A percentile compares a stretch with the other conserved stretches of the same genome.
Evolutionary conservation across 2,113 vertebrate species (phyloP).

Genomic region (Hymenochirus boettgeri): DNA sequence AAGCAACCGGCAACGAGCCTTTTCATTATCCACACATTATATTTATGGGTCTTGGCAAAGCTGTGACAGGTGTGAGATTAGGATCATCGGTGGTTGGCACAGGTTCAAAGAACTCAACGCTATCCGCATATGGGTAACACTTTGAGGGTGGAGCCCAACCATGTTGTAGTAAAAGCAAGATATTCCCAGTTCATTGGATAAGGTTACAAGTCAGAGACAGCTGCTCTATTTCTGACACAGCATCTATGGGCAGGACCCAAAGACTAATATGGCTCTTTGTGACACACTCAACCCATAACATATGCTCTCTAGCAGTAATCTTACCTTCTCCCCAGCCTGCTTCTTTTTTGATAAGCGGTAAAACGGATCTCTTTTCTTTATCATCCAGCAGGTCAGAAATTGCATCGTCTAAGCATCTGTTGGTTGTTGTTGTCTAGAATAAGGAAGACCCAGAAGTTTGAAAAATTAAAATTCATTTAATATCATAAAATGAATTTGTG

Average conservation of each 20-base stretch:
- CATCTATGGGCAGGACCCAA: background rate
- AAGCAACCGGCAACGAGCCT: background rate
- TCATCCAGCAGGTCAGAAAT: background rate
- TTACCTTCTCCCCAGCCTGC: slow-evolving; percentile 13
- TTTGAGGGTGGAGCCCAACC: background rate
- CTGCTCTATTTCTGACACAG: background rate
- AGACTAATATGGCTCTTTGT: too few relatives aligned
- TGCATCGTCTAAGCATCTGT: slow-evolving; percentile 2
- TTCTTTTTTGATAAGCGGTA: slow-evolving; percentile 26
- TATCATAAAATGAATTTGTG: too few relatives aligned
- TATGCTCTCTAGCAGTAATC: background rate
- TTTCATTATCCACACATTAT: slow-evolving; percentile 9
- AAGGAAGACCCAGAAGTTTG: too few relatives aligned
- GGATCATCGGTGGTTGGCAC: slow-evolving; percentile 8
- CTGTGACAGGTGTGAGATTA: slow-evolving; percentile 28
- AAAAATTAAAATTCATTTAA: too few relatives aligned
- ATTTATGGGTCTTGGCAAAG: background rate
- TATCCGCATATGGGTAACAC: slow-evolving; percentile 2
- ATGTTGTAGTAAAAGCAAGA: background rate
- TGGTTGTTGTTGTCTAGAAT: slow-evolving; percentile 15
- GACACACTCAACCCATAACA: background rate
- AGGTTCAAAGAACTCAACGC: slow-evolving; percentile 1
- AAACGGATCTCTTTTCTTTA: background rate
- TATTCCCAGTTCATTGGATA: slow-evolving; percentile 6
- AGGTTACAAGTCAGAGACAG: background rate